Evolutionary conservation across 2,113 vertebrate species (phyloP), one percentile per base, ranked within the genome.

Genomic region (Crotalus viridis): DNA sequence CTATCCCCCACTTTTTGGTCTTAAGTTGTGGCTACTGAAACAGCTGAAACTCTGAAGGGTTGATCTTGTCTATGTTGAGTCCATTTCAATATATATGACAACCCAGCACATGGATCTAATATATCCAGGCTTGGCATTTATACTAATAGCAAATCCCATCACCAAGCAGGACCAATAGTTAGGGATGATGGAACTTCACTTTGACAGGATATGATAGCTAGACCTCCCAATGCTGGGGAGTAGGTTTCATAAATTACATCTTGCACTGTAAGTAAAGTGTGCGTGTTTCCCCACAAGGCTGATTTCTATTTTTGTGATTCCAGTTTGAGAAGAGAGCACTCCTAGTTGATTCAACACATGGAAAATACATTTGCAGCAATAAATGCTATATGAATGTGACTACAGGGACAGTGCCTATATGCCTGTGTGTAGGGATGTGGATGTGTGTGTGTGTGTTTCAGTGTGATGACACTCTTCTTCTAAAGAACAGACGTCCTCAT

Each of bases 401-500:
- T 94, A 98, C 95, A 94, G 94, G 96, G 96, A 93, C 95, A 97
- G 96, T 93, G 95, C 48, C 43, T 88, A 43, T 81, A 9, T 22
- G 9, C 19, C 21, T 39, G 55, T 57, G 17, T 24, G 74, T 3
- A 81, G 17, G 74, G 17, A 17, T 56, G 17, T 22, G 51, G 7
- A 3, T 88, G 87, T 19, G 8, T n/a, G 51, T n/a, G 21, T 19
- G 13, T 51, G 13, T 94, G 97, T 97, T 97, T 97, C 95, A 96
- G 26, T 26, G 22, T 94, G 96, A 96, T 97, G 98, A 98, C 97
- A 98, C 97, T 97, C 33, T 97, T 94, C 95, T 96, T 98, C 97
- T 97, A 94, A 97, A 97, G 96, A 98, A 97, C 97, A 97, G 97
- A 98, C 97, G 97, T 96, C 96, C 95, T 97, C 96, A 95, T 93